Percentiles rank a stretch among this genome's conserved stretches.
phyloP scores from a whole-genome alignment of 2,113 vertebrate species.

The Xenopus tropicalis region UCB_Xtro_10.0 CM004450.2:31941001-31941500 shows the following conservation, averaged over 20 bases:
- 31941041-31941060: too few relatives aligned
- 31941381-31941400: not conserved
- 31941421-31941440: not conserved
- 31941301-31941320: not conserved
- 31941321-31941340: not conserved
- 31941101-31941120: not conserved
- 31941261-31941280: too few relatives aligned
- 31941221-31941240: slow-evolving; percentile 46
- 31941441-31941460: slow-evolving; percentile 5
- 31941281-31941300: not conserved
- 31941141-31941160: slow-evolving; percentile 82
- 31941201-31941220: slow-evolving; percentile 60
- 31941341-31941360: not conserved
- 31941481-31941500: slow-evolving; percentile 32
- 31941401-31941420: slow-evolving; percentile 4
- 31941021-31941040: too few relatives aligned
- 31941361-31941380: not conserved
- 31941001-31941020: too few relatives aligned
- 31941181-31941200: slow-evolving; percentile 75
- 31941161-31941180: slow-evolving; percentile 94
- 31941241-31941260: too few relatives aligned
- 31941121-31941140: slow-evolving; percentile 64
- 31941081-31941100: not conserved
- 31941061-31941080: not conserved
- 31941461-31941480: slow-evolving; percentile 27